Evolutionary conservation across 2,888 invertebrate genomes (phyloP), one percentile per base, ranked within the genome.

Genomic region (Macrophya alboannulata): DNA sequence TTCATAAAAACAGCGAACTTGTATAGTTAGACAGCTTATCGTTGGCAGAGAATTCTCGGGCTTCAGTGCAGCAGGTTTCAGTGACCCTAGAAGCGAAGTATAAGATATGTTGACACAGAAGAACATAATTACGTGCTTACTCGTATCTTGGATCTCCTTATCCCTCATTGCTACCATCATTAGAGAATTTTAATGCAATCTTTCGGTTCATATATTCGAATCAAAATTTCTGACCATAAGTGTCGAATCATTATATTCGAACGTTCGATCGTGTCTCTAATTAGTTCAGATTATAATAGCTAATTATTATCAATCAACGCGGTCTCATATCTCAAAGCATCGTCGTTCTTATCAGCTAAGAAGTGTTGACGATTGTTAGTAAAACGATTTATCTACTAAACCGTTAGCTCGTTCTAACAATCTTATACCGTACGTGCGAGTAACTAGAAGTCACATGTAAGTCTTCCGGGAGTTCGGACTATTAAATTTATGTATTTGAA

Each of bases 61-160:
- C 81, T 81, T 81, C 81, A 43, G 37, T 62, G 81, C 81, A 62
- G 81, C 40, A 81, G 62, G 62, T 81, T 59, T 62, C 81, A 62
- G 62, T 81, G 81, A 81, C 81, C 81, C 62, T 45, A 59, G 62
- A 40, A 59, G 59, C 21, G 15, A 45, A 74, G 10, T 43, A 81
- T 21, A 55, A 25, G 51, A 59, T 25, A 81, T 40, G 62, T 81
- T 62, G 81, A 40, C n/a, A 62, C 43, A 10, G 43, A 81, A 21
- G 62, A 81, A 81, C 40, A 43, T 6, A 62, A 21, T 9, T 21
- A 21, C 5, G 15, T 48, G 1, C 15, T 48, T 48, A 9, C 15
- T 48, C 9, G 68, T 25, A 74, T 45, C 21, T 45, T 5, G 45
- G 25, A 45, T 74, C 21, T 45, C 4, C 25, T 74, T 15, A 5